These are phyloP conservation scores for Tangara arthus DNA, from an alignment of 2,797 vertebrate genomes.

Conservation along the genomic window DNA sequence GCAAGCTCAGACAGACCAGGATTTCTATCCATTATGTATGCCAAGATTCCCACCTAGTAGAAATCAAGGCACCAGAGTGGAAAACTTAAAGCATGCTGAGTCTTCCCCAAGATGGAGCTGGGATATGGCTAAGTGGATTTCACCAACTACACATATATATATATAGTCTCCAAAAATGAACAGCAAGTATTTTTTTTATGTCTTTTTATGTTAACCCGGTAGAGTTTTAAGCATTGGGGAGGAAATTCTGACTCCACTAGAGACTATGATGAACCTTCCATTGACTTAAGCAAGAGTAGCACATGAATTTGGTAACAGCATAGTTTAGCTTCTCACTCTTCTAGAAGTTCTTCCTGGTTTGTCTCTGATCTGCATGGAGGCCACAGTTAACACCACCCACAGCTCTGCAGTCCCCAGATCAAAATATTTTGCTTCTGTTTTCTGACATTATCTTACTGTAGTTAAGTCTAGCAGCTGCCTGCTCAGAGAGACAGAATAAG, in stretches of 20 bases:
- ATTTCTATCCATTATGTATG: not conserved
- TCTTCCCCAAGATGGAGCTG: not conserved
- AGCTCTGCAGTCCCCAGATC: slow-evolving; percentile 53
- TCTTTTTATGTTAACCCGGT: not conserved
- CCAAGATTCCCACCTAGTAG: not conserved
- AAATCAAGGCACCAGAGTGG: not conserved
- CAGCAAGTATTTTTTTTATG: not conserved
- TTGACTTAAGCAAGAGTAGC: not conserved
- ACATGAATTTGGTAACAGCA: not conserved
- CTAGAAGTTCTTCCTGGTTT: slow-evolving; percentile 30
- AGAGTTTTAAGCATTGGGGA: not conserved
- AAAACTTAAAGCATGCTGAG: not conserved
- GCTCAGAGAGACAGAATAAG: slow-evolving; percentile 46
- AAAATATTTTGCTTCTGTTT: slow-evolving; percentile 70
- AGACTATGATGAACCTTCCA: not conserved
- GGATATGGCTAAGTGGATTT: not conserved
- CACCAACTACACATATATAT: not conserved
- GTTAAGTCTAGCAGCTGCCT: slow-evolving; percentile 61
- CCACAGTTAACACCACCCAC: slow-evolving; percentile 58
- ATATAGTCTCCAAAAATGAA: not conserved
- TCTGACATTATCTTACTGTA: slow-evolving; percentile 55
- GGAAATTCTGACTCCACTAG: not conserved
- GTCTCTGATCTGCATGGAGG: slow-evolving; percentile 31
- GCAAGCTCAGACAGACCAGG: not conserved
- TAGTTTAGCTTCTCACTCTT: slow-evolving; percentile 19